A percentile compares a stretch with the other conserved stretches of the same genome.
Evolutionary conservation across 2,888 invertebrate genomes (phyloP).

Genomic region (Augiades crinisus): DNA sequence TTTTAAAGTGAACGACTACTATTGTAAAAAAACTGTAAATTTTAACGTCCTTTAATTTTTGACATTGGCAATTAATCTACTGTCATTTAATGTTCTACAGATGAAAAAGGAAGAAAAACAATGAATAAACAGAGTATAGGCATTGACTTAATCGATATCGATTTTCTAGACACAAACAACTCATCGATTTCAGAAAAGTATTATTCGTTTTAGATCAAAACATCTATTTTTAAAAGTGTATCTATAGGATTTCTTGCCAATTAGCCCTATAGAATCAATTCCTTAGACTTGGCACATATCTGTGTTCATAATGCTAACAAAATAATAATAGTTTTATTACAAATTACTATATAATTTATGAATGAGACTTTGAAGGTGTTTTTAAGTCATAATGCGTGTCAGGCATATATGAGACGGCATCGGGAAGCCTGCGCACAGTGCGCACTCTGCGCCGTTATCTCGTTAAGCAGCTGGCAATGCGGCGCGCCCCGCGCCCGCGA

Average conservation of each 20-base stretch:
- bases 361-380: neutral
- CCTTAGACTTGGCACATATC: too few relatives aligned
- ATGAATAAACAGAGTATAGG: neutral
- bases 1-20: too few relatives aligned
- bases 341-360: neutral
- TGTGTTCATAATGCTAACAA: neutral
- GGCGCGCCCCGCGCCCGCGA: slow-evolving; percentile 46
- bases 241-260: too few relatives aligned
- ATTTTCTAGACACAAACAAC: neutral
- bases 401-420: slow-evolving; percentile 31
- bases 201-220: neutral
- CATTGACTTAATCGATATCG: neutral
- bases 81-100: neutral
- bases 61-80: too few relatives aligned
- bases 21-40: too few relatives aligned
- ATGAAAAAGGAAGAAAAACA: too few relatives aligned
- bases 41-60: too few relatives aligned
- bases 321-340: neutral
- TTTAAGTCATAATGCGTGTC: slow-evolving; percentile 7
- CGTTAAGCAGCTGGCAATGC: slow-evolving; percentile 47
- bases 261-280: too few relatives aligned
- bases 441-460: slow-evolving; percentile 39
- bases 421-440: slow-evolving; percentile 43
- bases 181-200: too few relatives aligned
- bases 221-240: neutral